Percentiles rank a stretch among this genome's conserved stretches.
Evolutionary conservation across 2,888 invertebrate species (phyloP).

Genomic region (Acanthoscelides obtectus): DNA sequence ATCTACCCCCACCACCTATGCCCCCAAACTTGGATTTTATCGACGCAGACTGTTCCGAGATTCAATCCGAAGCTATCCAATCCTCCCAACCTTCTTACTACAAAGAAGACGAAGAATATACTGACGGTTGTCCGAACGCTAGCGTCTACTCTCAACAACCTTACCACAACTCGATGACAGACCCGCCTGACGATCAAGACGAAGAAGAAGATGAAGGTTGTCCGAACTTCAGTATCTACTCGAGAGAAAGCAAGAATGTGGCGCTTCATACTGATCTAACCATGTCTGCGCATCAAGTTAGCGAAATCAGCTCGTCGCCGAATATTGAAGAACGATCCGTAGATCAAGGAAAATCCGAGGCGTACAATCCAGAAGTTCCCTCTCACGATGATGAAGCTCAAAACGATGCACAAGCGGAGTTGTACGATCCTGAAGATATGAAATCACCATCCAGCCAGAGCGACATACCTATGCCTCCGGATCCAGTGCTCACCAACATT

Average conservation of each 20-base stretch:
- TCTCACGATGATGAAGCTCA: conserved; percentile 2
- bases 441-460: background rate
- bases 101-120: conserved; percentile 27
- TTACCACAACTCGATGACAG: conserved; percentile 28
- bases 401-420: background rate
- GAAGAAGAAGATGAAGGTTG: conserved; percentile 65
- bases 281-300: conserved; percentile 22
- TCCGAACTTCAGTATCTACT: conserved; percentile 82
- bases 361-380: conserved; percentile 20
- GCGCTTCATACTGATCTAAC: conserved; percentile 53
- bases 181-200: conserved; percentile 35
- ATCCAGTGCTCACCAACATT: background rate
- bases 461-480: background rate
- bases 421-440: conserved; percentile 11
- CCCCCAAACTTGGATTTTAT: background rate
- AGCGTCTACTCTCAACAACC: conserved; percentile 78
- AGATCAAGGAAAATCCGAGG: conserved; percentile 21
- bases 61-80: background rate
- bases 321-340: conserved; percentile 9
- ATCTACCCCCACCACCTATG: conserved; percentile 8
- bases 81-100: background rate
- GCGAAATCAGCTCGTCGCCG: conserved; percentile 17
- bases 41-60: background rate
- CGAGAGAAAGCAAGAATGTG: conserved; percentile 72
- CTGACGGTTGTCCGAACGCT: conserved; percentile 72